Percentiles rank a stretch among this genome's conserved stretches.
Conservation (phyloP, 2,797 vertebrate species). For the Sebastes jordani region DNA sequence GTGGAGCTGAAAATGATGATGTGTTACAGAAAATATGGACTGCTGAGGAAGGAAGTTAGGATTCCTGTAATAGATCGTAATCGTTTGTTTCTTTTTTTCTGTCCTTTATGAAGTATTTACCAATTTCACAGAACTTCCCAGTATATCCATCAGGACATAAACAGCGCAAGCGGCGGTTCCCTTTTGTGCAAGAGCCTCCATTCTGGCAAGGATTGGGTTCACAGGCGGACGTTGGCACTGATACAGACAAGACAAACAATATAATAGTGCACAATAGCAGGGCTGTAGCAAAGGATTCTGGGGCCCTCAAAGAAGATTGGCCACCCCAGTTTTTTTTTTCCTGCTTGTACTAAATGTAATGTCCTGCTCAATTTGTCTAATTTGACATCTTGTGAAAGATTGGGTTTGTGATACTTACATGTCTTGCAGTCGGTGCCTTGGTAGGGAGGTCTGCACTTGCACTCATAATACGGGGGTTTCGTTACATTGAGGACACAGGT, state of each 20-base stretch:
- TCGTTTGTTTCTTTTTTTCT: neutral
- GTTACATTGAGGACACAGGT: conserved; percentile 58
- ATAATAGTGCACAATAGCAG: neutral
- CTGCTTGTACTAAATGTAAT: neutral
- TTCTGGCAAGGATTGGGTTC: conserved; percentile 71
- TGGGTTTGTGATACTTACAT: conserved; percentile 17
- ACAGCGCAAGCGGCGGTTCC: conserved; percentile 46
- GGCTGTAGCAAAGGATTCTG: neutral
- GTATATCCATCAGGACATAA: conserved; percentile 49
- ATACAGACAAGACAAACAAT: neutral
- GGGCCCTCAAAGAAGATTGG: neutral
- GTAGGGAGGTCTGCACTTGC: conserved; percentile 71
- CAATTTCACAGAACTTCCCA: conserved; percentile 71
- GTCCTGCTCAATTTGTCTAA: neutral
- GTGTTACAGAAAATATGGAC: neutral
- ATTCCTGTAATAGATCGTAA: neutral
- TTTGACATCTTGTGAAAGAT: neutral
- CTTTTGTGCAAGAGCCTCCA: conserved; percentile 55
- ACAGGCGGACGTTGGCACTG: conserved; percentile 53
- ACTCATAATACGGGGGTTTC: conserved; percentile 59
- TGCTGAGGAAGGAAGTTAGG: neutral
- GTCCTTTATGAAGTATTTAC: conserved; percentile 40
- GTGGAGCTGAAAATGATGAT: neutral
- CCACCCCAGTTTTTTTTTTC: neutral
- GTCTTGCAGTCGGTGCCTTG: conserved; percentile 55